Percentiles rank a stretch among this genome's conserved stretches.
Conservation (phyloP, 2,888 invertebrate genomes). For the Glomeris marginata region DNA sequence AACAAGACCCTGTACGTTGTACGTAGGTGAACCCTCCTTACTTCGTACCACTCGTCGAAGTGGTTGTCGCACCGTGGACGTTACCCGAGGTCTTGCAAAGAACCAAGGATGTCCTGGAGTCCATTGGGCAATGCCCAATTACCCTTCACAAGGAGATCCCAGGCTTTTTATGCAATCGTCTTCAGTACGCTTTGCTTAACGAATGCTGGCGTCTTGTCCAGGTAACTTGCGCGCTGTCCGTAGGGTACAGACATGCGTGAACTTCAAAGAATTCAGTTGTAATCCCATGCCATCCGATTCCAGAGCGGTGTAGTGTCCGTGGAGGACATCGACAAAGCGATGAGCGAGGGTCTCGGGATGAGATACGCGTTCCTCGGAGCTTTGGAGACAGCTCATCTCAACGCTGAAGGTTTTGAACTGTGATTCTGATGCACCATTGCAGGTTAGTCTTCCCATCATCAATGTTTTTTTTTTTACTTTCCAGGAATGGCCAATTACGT, state of each 20-base stretch:
- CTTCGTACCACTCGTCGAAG: conserved; percentile 83
- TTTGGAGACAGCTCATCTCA: conserved; percentile 82
- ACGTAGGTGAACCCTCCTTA: conserved; percentile 80
- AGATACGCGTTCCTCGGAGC: conserved; percentile 92
- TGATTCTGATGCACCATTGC: no score
- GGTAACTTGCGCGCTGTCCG: conserved; percentile 18
- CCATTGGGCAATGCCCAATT: conserved; percentile 85
- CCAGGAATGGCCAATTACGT: conserved; percentile 45
- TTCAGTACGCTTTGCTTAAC: conserved; percentile 88
- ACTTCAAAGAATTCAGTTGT: neutral
- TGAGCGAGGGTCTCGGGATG: conserved; percentile 86
- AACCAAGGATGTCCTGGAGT: conserved; percentile 61
- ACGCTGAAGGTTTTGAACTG: conserved; percentile 90
- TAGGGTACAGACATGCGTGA: neutral
- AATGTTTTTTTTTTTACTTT: conserved; percentile 12
- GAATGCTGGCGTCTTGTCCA: conserved; percentile 78
- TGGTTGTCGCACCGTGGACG: conserved; percentile 91
- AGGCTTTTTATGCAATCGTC: conserved; percentile 84
- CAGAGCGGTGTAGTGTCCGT: conserved; percentile 66
- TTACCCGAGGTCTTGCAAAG: conserved; percentile 53
- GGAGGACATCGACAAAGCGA: conserved; percentile 79
- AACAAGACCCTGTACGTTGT: no score
- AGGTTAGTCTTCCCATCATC: neutral
- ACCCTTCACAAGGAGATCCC: conserved; percentile 69
- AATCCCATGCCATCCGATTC: conserved; percentile 3